Evolutionary conservation across 2,888 invertebrate species (phyloP).

Genomic region (Drosophila atripex): DNA sequence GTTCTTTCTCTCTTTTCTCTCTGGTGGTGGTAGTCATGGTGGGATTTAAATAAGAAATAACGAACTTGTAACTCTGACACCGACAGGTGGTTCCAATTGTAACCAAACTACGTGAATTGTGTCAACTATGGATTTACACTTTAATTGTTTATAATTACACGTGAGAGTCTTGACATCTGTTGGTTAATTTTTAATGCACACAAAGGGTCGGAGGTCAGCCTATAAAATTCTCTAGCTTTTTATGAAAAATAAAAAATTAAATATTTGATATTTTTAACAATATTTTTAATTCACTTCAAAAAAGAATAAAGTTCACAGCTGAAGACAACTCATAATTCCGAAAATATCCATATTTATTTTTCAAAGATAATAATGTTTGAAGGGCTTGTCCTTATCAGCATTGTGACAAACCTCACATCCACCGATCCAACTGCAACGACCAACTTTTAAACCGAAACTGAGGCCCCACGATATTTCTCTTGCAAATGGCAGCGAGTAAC

Average conservation of each 20-base stretch:
- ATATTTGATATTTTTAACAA: no score
- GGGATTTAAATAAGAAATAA: not conserved
- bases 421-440: slow-evolving; percentile 54
- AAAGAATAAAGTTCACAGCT: not conserved
- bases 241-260: not conserved
- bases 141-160: slow-evolving; percentile 6
- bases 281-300: no score
- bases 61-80: not conserved
- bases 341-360: not conserved
- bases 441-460: slow-evolving; percentile 65
- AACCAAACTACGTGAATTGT: not conserved
- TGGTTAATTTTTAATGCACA: slow-evolving; percentile 58
- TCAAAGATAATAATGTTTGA: not conserved
- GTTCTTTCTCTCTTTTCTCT: not conserved
- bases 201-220: slow-evolving; percentile 4
- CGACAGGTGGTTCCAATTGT: slow-evolving; percentile 45
- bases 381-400: slow-evolving; percentile 3
- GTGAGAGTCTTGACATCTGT: slow-evolving; percentile 52
- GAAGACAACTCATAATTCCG: not conserved
- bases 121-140: not conserved
- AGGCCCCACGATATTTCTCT: slow-evolving; percentile 51
- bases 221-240: not conserved
- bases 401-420: slow-evolving; percentile 12
- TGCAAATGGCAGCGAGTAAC: slow-evolving; percentile 50
- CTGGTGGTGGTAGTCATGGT: not conserved